Evolutionary conservation across 1,140 invertebrate species (phyloP).

Genomic region (Bombus superbus): DNA sequence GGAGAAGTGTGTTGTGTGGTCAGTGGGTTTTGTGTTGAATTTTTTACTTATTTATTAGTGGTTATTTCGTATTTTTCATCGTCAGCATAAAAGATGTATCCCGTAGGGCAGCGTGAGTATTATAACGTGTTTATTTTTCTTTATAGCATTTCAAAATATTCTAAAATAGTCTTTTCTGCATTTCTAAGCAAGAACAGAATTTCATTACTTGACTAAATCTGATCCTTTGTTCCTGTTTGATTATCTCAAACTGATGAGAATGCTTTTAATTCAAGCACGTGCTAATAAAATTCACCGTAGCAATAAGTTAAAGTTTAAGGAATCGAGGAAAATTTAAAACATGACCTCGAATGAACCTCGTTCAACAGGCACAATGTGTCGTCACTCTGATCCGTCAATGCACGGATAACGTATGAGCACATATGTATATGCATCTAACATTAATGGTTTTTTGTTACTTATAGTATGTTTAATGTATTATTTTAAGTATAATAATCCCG

Average conservation of each 20-base stretch:
- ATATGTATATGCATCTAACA: not conserved
- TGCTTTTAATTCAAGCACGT: not conserved
- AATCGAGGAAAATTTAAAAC: conserved; percentile 37
- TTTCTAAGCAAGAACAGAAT: conserved; percentile 67
- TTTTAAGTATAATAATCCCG: too few relatives aligned
- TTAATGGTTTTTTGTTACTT: conserved; percentile 2
- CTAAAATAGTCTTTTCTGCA: conserved; percentile 25
- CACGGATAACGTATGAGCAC: conserved; percentile 25
- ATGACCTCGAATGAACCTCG: conserved; percentile 73
- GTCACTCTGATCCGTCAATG: conserved; percentile 59
- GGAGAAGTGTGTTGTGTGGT: conserved; percentile 79
- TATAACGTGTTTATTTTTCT: not conserved
- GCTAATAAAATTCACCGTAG: not conserved
- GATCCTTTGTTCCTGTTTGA: conserved; percentile 54
- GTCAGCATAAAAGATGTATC: conserved; percentile 80
- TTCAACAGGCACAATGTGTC: conserved; percentile 75
- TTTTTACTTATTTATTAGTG: conserved; percentile 80
- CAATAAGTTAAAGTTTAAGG: conserved; percentile 1
- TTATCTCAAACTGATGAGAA: not conserved
- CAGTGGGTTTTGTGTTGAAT: conserved; percentile 79
- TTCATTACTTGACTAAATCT: conserved; percentile 41
- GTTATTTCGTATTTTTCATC: conserved; percentile 72
- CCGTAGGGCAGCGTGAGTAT: conserved; percentile 83
- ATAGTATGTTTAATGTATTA: not conserved
- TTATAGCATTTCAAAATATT: conserved; percentile 11